Base-by-base conservation (phyloP, 35 echinoderm and acorn worm species). In the Diadema setosum region DNA sequence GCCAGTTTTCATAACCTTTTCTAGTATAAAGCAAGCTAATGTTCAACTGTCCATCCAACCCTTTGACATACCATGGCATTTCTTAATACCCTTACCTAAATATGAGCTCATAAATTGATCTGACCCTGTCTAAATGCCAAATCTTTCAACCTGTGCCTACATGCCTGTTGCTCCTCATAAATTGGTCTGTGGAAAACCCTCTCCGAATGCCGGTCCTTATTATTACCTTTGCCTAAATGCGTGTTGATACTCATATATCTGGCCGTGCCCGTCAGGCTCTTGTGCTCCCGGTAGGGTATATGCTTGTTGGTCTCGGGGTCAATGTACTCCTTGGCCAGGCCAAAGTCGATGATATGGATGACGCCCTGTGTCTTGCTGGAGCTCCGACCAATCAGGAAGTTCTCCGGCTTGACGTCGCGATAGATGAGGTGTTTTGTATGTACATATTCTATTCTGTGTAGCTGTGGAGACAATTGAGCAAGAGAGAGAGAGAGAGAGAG, bases 371-470 rank as follows among this genome's bases (percentile, higher is more conserved):
- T 86, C 76, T 82, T 95, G 41, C 87, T 89, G 25, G 93, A 95
- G 65, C 85, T 85, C 70, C 96, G 82, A 39, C 96, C 96, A 26
- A 99, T 99, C 67, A 99, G 93, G 86, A 99, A 99, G 84, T 99
- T 99, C 83, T 99, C 96, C 86, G 96, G 96, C 59, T 99, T 99
- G 45, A 99, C 89, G 52, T 99, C 96, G 65, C 96, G 85, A 76
- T 99, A 99, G 73, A 99, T 99, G 34, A 99, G 85, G 83, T 99
- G 93, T 59, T 99, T 99, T 82, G 86, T 99, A 94, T 99, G 96
- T 92, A 99, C 96, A 93, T 99, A 99, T 87, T 99, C 96, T 92
- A 99, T 95, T 94, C 96, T 99, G 90, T 94, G 89, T 31, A 99
- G 89, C 96, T 99, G 82, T 75, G 63, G 55, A 16, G 69, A 39